Percentiles rank a stretch among this genome's conserved stretches.
phyloP scores from a whole-genome alignment of 2,797 vertebrate species.

The Triplophysa yarkandensis region DNA sequence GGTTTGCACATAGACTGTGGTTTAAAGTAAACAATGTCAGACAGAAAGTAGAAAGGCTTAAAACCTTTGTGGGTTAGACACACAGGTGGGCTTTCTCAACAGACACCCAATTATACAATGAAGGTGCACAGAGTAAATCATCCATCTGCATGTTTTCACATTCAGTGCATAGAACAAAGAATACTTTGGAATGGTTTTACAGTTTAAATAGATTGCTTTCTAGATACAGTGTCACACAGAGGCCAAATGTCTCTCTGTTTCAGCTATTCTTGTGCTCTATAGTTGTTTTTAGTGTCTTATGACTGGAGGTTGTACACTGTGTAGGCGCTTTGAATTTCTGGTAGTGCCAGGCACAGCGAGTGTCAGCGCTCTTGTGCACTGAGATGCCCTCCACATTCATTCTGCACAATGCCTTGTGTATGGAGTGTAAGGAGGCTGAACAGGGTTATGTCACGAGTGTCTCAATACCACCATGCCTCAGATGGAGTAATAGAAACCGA shows the following conservation, averaged over 20 bases:
- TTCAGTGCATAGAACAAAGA: background rate
- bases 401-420: slow-evolving; percentile 52
- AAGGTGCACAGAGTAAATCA: slow-evolving; percentile 14
- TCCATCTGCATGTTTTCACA: background rate
- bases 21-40: slow-evolving; percentile 28
- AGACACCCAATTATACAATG: background rate
- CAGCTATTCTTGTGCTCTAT: slow-evolving; percentile 26
- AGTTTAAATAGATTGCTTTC: too few species aligned
- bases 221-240: background rate
- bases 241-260: slow-evolving; percentile 21
- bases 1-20: slow-evolving; percentile 11
- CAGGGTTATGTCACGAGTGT: slow-evolving; percentile 49
- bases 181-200: too few species aligned
- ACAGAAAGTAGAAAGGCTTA: slow-evolving; percentile 7
- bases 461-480: slow-evolving; percentile 41
- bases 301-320: slow-evolving; percentile 34
- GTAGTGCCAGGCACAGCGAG: slow-evolving; percentile 54
- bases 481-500: slow-evolving; percentile 6
- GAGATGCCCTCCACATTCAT: slow-evolving; percentile 45
- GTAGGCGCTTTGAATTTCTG: slow-evolving; percentile 43
- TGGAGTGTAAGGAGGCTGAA: slow-evolving; percentile 28
- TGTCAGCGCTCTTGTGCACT: slow-evolving; percentile 45
- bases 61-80: slow-evolving; percentile 19
- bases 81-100: slow-evolving; percentile 18
- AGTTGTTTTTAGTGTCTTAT: slow-evolving; percentile 55